phyloP scores from a whole-genome alignment of 2,113 vertebrate genomes.

The Salvelinus namaycush region DNA sequence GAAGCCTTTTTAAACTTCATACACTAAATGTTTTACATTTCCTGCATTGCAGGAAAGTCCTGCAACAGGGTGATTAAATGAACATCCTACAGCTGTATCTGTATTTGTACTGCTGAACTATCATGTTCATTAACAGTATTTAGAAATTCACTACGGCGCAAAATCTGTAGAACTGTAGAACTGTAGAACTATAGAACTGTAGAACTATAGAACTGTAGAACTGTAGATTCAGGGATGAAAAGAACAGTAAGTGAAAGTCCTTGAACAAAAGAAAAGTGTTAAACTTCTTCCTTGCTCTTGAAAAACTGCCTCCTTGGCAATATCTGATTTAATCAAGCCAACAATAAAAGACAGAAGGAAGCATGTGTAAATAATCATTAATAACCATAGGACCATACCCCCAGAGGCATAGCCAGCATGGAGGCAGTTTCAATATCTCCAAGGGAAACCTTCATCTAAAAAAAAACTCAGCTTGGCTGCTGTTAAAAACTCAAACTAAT shows the following conservation, averaged over 20 bases:
- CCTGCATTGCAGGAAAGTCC: too few relatives aligned
- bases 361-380: slow-evolving; percentile 74
- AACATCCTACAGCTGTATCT: too few relatives aligned
- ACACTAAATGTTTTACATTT: too few relatives aligned
- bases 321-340: slow-evolving; percentile 69
- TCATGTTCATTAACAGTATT: not conserved
- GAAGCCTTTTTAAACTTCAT: too few relatives aligned
- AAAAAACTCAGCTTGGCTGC: slow-evolving; percentile 48
- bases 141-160: not conserved
- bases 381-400: slow-evolving; percentile 68
- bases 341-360: slow-evolving; percentile 65
- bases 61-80: too few relatives aligned
- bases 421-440: slow-evolving; percentile 70
- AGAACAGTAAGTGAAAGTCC: not conserved
- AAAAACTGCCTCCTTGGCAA: slow-evolving; percentile 66
- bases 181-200: too few relatives aligned
- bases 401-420: slow-evolving; percentile 58
- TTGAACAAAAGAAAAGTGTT: not conserved
- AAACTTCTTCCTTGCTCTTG: slow-evolving; percentile 20
- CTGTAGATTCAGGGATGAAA: not conserved
- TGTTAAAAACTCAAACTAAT: slow-evolving; percentile 43
- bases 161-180: too few relatives aligned
- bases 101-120: not conserved
- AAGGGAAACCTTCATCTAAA: slow-evolving; percentile 69
- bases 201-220: too few relatives aligned